These are phyloP conservation scores for Garra rufa DNA, from an alignment of 2,113 vertebrate genomes.

Conservation along the genomic window DNA sequence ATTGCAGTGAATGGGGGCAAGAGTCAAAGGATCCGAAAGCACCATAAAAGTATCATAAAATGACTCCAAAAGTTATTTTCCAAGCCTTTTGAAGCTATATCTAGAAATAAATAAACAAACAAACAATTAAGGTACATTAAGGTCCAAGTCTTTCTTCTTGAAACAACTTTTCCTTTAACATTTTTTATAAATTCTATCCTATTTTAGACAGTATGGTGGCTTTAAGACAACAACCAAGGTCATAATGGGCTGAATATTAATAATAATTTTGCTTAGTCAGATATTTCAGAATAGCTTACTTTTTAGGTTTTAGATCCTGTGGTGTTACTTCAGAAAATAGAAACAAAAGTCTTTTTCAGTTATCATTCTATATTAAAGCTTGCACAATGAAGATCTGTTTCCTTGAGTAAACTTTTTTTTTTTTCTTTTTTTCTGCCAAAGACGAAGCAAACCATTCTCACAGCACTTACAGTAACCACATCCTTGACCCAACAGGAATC, in stretches of 20 bases:
- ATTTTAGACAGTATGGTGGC: too few species aligned
- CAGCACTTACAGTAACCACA: constrained; percentile 35
- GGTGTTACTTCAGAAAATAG: constrained; percentile 3
- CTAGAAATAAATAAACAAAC: neutral
- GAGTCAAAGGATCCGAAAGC: neutral
- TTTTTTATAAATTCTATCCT: neutral
- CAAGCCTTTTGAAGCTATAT: neutral
- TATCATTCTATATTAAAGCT: constrained; percentile 22
- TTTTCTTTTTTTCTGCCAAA: constrained; percentile 5
- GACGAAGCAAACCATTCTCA: constrained; percentile 26
- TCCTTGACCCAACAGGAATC: constrained; percentile 42
- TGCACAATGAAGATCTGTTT: neutral
- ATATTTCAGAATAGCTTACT: too few species aligned
- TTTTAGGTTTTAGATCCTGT: too few species aligned
- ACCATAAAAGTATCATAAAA: too few species aligned
- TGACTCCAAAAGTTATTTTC: neutral
- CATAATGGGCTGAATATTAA: neutral
- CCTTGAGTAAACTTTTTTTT: neutral
- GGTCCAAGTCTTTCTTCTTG: neutral
- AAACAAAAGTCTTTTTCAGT: constrained; percentile 30
- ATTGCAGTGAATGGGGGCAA: neutral
- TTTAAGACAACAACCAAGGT: neutral
- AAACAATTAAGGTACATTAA: too few species aligned
- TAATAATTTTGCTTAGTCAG: neutral
- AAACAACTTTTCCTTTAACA: neutral